These are phyloP conservation scores for Rhimphoctona megacephalus DNA, from an alignment of 2,888 invertebrate genomes.

Conservation along the genomic window DNA sequence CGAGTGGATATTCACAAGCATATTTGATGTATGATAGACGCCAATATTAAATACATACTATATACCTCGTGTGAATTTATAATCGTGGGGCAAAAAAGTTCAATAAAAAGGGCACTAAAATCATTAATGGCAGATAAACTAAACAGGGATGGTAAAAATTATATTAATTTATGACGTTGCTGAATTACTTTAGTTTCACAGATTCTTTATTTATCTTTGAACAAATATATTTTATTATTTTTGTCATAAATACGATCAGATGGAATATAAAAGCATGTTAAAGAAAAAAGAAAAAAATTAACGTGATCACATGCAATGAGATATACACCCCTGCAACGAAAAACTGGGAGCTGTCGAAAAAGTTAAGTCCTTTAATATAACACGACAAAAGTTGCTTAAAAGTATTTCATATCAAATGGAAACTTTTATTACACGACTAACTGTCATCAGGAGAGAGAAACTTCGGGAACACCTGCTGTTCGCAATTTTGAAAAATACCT, in stretches of 20 bases:
- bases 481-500: constrained; percentile 52
- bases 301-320: background rate
- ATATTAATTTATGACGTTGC: too few species aligned
- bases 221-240: too few species aligned
- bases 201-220: too few species aligned
- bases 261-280: too few species aligned
- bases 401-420: constrained; percentile 15
- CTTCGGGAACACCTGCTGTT: constrained; percentile 62
- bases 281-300: too few species aligned
- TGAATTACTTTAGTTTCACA: too few species aligned
- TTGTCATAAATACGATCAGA: too few species aligned
- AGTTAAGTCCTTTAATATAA: constrained; percentile 14
- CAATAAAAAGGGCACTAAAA: background rate
- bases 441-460: constrained; percentile 38
- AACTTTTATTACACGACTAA: constrained; percentile 35
- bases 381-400: constrained; percentile 28
- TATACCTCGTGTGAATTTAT: background rate
- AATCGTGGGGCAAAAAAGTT: background rate
- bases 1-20: constrained; percentile 29
- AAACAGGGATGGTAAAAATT: background rate
- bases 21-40: constrained; percentile 1
- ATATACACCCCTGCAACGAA: background rate
- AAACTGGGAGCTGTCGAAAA: constrained; percentile 1
- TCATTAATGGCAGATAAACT: background rate
- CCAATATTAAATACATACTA: background rate